Evolutionary conservation across 2,888 invertebrate genomes (phyloP).

Genomic region (Caenorhabditis virilis): DNA sequence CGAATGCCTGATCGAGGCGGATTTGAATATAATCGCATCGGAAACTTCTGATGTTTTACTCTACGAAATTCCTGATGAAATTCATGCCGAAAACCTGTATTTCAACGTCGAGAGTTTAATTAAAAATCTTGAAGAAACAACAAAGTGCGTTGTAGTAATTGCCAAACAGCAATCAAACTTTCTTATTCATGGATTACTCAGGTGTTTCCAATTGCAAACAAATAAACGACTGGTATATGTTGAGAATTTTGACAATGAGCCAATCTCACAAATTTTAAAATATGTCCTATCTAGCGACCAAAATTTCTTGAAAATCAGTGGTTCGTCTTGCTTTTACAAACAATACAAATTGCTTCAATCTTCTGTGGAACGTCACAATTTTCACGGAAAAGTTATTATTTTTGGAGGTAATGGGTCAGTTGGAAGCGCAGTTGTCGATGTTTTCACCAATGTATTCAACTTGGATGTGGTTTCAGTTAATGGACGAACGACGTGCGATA

Average conservation of each 20-base stretch:
- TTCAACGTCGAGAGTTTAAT: slow-evolving; percentile 6
- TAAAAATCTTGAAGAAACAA: not conserved
- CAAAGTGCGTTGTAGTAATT: slow-evolving; percentile 3
- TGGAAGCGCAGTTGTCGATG: slow-evolving; percentile 5
- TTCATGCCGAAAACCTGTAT: slow-evolving; percentile 1
- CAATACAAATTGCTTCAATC: not conserved
- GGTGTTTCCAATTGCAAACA: slow-evolving; percentile 16
- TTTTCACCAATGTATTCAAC: not conserved
- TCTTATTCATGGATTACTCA: slow-evolving; percentile 11
- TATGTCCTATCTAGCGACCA: not conserved
- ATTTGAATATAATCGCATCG: not conserved
- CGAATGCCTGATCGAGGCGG: slow-evolving; percentile 6
- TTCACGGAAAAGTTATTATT: slow-evolving; percentile 5
- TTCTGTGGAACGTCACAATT: not conserved
- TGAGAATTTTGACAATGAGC: slow-evolving; percentile 18
- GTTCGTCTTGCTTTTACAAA: not conserved
- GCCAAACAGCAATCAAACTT: slow-evolving; percentile 5
- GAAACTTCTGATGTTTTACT: not conserved
- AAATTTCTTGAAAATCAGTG: not conserved
- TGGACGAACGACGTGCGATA: slow-evolving; percentile 10
- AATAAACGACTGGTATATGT: slow-evolving; percentile 8
- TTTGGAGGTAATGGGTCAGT: slow-evolving; percentile 31
- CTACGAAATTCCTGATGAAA: not conserved
- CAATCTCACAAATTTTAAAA: slow-evolving; percentile 1
- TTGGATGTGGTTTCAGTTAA: slow-evolving; percentile 6